Percentiles rank a stretch among this genome's conserved stretches.
These are phyloP conservation scores for Scaptomyza cyrtandrae DNA, from an alignment of 2,888 invertebrate genomes.

Conservation along the genomic window DNA sequence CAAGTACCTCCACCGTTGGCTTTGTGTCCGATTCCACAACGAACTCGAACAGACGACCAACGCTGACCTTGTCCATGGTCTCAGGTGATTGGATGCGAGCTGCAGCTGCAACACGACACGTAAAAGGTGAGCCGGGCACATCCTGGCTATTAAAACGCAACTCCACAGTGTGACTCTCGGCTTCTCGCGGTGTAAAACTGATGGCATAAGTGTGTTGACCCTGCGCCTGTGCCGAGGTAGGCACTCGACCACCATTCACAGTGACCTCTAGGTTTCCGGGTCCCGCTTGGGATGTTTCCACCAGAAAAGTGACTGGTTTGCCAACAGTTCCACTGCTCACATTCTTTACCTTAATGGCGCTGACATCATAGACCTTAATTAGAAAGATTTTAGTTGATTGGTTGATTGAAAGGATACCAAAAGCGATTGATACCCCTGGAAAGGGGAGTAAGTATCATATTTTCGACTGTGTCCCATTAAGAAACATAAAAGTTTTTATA, in stretches of 20 bases:
- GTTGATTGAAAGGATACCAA: neutral
- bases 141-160: constrained; percentile 97
- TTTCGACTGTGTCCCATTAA: neutral
- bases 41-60: constrained; percentile 93
- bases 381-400: neutral
- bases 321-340: constrained; percentile 94
- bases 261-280: constrained; percentile 99
- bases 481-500: too few relatives aligned
- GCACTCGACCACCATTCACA: constrained; percentile 98
- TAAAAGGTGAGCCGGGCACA: constrained; percentile 91
- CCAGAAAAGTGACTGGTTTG: constrained; percentile 95
- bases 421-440: neutral
- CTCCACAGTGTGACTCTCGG: constrained; percentile 96
- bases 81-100: constrained; percentile 94
- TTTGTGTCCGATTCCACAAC: constrained; percentile 93
- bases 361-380: constrained; percentile 93
- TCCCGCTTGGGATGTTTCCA: constrained; percentile 99
- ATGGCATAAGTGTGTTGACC: constrained; percentile 98
- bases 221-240: constrained; percentile 97
- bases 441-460: neutral
- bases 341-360: constrained; percentile 96
- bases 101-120: constrained; percentile 88
- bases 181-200: constrained; percentile 97
- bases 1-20: constrained; percentile 92
- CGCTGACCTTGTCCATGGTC: constrained; percentile 94